Conservation (phyloP, 2,888 invertebrate genomes). For the Acrobasis repandana region DNA sequence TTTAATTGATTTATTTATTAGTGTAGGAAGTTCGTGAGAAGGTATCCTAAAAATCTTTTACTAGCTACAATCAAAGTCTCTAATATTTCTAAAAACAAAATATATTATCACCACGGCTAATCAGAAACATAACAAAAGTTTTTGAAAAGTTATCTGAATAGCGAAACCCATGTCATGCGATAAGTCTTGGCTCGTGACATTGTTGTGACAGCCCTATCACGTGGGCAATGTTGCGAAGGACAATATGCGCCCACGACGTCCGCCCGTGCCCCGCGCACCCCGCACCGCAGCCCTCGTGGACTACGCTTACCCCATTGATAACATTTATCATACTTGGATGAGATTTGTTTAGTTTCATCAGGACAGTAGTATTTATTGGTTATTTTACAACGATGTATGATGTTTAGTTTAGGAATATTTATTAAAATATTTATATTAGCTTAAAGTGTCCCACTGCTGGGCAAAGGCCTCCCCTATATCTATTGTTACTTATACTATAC, state of each 20-base stretch:
- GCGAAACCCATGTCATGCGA: constrained; percentile 41
- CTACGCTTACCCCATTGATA: constrained; percentile 21
- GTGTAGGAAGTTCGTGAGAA: no score
- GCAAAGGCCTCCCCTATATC: no score
- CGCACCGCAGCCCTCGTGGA: constrained; percentile 23
- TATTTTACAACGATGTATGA: not conserved
- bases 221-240: constrained; percentile 71
- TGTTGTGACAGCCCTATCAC: constrained; percentile 57
- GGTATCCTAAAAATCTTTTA: not conserved
- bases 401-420: not conserved
- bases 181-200: constrained; percentile 34
- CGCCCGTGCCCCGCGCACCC: constrained; percentile 47
- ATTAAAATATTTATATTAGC: no score
- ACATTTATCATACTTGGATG: constrained; percentile 7
- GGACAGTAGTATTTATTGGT: not conserved
- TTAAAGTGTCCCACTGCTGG: no score
- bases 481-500: no score
- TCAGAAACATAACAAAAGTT: constrained; percentile 15
- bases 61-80: not conserved
- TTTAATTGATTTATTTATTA: no score
- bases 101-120: constrained; percentile 1
- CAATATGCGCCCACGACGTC: constrained; percentile 70
- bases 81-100: not conserved
- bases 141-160: constrained; percentile 11
- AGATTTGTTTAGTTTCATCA: constrained; percentile 5